Conservation (phyloP, 2,113 vertebrate species). For the Beaufortia kweichowensis region DNA sequence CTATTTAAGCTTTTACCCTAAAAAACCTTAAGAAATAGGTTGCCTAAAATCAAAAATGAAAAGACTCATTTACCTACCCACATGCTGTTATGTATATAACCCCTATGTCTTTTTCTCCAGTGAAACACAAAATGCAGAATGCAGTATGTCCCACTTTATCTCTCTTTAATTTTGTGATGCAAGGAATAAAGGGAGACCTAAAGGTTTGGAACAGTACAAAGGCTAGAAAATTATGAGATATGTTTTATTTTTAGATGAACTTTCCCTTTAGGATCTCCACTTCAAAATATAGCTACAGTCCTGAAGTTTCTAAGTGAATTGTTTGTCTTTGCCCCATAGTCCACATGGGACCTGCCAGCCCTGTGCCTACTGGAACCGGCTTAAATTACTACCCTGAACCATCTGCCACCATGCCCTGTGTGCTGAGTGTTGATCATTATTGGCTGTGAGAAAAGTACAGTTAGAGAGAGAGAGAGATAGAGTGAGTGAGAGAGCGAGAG, state of each 20-base stretch:
- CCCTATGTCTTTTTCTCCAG: no score
- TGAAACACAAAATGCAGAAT: no score
- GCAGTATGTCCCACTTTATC: no score
- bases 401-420: slow-evolving; percentile 14
- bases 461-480: neutral
- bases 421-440: slow-evolving; percentile 29
- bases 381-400: slow-evolving; percentile 1
- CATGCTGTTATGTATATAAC: no score
- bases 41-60: no score
- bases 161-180: no score
- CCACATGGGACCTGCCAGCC: neutral
- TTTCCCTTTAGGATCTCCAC: neutral
- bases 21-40: no score
- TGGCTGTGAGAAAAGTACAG: neutral
- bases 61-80: no score
- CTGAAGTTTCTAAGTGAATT: slow-evolving; percentile 28
- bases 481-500: neutral
- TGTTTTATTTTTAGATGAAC: neutral
- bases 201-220: no score
- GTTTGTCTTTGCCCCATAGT: neutral
- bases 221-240: no score
- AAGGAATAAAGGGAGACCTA: no score
- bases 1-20: no score
- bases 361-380: neutral
- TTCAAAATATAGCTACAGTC: neutral